Evolutionary conservation across 2,797 vertebrate species (phyloP).

Genomic region (Tenualosa ilisha): DNA sequence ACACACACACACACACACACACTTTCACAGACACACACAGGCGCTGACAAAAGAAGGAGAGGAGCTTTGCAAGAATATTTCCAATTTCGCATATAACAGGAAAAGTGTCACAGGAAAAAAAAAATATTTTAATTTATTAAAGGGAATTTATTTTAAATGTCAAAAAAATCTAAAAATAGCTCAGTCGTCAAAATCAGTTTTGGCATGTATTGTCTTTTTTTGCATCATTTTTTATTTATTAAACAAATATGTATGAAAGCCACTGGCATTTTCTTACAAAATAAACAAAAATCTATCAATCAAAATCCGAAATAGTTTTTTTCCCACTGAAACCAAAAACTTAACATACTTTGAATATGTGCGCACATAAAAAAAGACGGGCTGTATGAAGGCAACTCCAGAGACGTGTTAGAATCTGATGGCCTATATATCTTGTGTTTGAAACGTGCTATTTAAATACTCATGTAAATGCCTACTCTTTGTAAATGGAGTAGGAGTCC

Average conservation of each 20-base stretch:
- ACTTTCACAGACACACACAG: not conserved
- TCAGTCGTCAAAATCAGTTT: not conserved
- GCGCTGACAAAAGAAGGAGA: not conserved
- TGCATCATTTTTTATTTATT: not conserved
- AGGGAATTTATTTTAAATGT: not conserved
- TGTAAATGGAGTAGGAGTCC: conserved; percentile 56
- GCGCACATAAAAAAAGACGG: not conserved
- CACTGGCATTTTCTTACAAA: not conserved
- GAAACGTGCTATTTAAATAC: conserved; percentile 58
- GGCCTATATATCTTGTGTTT: conserved; percentile 65
- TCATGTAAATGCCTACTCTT: conserved; percentile 53
- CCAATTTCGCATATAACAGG: not conserved
- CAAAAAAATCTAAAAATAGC: no score
- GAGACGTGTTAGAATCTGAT: conserved; percentile 57
- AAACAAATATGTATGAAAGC: not conserved
- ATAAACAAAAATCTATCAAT: not conserved
- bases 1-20: not conserved
- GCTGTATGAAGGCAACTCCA: conserved; percentile 32
- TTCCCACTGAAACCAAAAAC: conserved; percentile 1
- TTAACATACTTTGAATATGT: not conserved
- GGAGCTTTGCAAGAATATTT: not conserved
- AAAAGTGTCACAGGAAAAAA: no score
- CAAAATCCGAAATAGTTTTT: not conserved
- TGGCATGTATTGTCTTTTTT: not conserved
- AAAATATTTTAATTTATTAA: no score